phyloP scores from a whole-genome alignment of 2,888 invertebrate species.

The Allophyes oxyacanthae region DNA sequence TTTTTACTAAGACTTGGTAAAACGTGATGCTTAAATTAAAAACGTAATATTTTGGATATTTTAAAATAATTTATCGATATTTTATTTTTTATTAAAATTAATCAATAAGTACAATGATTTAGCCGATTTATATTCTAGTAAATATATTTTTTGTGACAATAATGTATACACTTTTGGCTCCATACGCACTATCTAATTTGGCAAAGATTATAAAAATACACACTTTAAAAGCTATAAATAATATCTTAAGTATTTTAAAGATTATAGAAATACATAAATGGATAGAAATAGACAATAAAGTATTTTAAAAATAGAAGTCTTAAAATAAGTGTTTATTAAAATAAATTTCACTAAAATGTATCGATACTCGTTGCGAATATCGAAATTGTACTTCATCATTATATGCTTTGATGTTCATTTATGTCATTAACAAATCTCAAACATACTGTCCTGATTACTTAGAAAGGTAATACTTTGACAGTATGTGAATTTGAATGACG shows the following conservation, averaged over 20 bases:
- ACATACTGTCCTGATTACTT: constrained; percentile 62
- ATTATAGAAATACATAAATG: constrained; percentile 20
- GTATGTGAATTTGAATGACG: constrained; percentile 59
- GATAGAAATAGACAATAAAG: constrained; percentile 17
- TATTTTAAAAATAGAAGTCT: constrained; percentile 25
- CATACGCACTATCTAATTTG: constrained; percentile 45
- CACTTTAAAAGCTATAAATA: constrained; percentile 42
- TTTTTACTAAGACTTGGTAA: constrained; percentile 37
- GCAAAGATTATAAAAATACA: constrained; percentile 39
- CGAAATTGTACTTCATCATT: constrained; percentile 4
- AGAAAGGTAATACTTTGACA: constrained; percentile 58
- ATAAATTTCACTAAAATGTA: constrained; percentile 28
- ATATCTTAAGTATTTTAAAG: constrained; percentile 23
- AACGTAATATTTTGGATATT: constrained; percentile 13
- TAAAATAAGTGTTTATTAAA: constrained; percentile 23
- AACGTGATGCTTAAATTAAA: constrained; percentile 30
- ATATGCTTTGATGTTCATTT: constrained; percentile 19
- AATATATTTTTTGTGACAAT: constrained; percentile 45
- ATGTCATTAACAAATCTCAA: constrained; percentile 52
- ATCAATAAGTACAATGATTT: constrained; percentile 50
- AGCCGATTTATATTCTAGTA: constrained; percentile 21
- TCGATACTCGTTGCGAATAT: constrained; percentile 12
- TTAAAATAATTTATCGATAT: constrained; percentile 11
- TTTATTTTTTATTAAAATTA: constrained; percentile 9
- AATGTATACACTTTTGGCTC: constrained; percentile 44